Conservation (phyloP, 37 sponge, comb jelly and placozoan species). For the Axinella damicornis region DNA sequence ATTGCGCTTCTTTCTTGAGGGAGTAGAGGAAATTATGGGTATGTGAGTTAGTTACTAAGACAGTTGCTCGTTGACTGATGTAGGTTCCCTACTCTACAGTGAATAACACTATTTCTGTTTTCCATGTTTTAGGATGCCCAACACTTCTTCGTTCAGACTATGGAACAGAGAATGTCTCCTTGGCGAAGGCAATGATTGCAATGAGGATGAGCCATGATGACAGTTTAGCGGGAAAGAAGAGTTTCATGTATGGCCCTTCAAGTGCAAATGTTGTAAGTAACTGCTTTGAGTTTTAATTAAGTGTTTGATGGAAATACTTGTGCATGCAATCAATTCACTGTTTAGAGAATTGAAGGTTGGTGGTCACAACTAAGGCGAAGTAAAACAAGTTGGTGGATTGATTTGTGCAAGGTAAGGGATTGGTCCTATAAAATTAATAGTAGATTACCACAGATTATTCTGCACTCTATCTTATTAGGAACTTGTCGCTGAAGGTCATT, state of each 20-base stretch:
- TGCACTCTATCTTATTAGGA: conserved; percentile 6
- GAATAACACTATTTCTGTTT: too few relatives aligned
- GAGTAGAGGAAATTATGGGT: conserved; percentile 35
- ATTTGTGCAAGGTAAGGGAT: conserved; percentile 32
- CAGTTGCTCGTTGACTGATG: too few relatives aligned
- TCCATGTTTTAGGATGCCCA: conserved; percentile 41
- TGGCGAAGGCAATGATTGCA: conserved; percentile 40
- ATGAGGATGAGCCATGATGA: conserved; percentile 36
- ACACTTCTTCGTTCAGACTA: conserved; percentile 34
- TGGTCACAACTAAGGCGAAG: conserved; percentile 55
- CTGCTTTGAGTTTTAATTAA: background rate
- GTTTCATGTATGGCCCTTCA: conserved; percentile 59
- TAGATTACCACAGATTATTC: background rate
- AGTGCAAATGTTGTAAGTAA: conserved; percentile 37
- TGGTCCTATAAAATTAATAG: background rate
- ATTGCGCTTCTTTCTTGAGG: conserved; percentile 32
- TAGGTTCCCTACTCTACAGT: too few relatives aligned
- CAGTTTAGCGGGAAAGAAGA: conserved; percentile 28
- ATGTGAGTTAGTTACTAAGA: too few relatives aligned
- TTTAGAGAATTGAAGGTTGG: conserved; percentile 65
- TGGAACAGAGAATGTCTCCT: conserved; percentile 47
- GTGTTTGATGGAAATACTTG: background rate
- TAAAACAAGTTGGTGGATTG: conserved; percentile 59
- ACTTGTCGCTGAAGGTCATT: conserved; percentile 14
- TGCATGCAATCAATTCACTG: background rate